Evolutionary conservation across 2,113 vertebrate genomes (phyloP).

Genomic region (Cisticola juncidis): DNA sequence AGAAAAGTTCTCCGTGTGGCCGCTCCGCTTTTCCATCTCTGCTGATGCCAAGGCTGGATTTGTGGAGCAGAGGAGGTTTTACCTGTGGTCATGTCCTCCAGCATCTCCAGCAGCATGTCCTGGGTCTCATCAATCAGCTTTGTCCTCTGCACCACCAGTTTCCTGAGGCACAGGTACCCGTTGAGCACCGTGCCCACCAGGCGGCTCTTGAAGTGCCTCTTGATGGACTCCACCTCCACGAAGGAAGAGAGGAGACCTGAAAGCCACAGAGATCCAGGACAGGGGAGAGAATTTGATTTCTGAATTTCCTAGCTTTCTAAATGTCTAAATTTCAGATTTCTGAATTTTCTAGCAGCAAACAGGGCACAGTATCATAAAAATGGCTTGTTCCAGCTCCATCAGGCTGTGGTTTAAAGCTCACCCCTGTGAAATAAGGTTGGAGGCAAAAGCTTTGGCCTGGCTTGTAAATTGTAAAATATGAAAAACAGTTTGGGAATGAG

Average conservation of each 20-base stretch:
- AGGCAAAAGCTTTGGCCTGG: not conserved
- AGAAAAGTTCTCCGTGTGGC: not conserved
- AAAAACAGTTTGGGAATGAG: not conserved
- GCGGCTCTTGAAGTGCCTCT: slow-evolving; percentile 95
- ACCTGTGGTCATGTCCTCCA: slow-evolving; percentile 99
- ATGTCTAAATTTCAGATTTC: too few species aligned
- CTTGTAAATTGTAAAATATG: not conserved
- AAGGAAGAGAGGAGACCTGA: slow-evolving; percentile 95
- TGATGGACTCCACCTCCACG: slow-evolving; percentile 98
- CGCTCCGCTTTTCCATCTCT: not conserved
- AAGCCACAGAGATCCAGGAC: not conserved
- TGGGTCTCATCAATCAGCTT: slow-evolving; percentile 98
- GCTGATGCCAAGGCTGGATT: not conserved
- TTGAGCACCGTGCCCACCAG: slow-evolving; percentile 96
- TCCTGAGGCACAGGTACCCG: slow-evolving; percentile 94
- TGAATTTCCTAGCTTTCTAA: not conserved
- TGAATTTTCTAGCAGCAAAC: not conserved
- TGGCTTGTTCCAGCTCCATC: not conserved
- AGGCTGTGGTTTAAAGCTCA: not conserved
- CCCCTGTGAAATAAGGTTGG: not conserved
- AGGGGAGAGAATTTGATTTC: not conserved
- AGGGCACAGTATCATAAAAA: not conserved
- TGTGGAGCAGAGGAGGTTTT: not conserved
- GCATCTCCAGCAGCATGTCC: slow-evolving; percentile 98
- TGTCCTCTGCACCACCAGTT: slow-evolving; percentile 96